A percentile compares a stretch with the other conserved stretches of the same genome.
Conservation (phyloP, 2,888 invertebrate species). For the Leptodirus hochenwartii region DNA sequence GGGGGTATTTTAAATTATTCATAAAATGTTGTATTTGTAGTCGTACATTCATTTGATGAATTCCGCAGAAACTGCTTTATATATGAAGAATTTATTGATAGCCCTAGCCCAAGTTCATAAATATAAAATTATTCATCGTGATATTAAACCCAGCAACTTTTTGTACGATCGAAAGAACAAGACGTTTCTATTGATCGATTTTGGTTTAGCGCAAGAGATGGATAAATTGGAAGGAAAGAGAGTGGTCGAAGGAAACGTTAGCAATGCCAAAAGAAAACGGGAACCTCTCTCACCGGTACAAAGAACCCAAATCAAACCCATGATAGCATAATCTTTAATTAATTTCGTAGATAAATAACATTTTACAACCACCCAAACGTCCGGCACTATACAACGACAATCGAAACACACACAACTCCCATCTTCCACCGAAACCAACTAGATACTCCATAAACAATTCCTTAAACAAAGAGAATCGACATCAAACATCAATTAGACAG, state of each 20-base stretch:
- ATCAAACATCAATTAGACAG: too few species aligned
- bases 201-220: conserved; percentile 59
- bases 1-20: conserved; percentile 2
- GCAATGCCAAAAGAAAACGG: conserved; percentile 8
- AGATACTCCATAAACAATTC: too few species aligned
- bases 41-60: conserved; percentile 58
- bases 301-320: conserved; percentile 6
- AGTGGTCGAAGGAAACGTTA: not conserved
- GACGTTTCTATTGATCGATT: conserved; percentile 67
- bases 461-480: too few species aligned
- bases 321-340: too few species aligned
- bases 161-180: conserved; percentile 55
- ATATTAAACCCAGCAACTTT: conserved; percentile 85
- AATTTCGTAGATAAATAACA: too few species aligned
- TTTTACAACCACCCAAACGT: too few species aligned
- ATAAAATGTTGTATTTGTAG: conserved; percentile 26
- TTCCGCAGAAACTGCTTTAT: conserved; percentile 48
- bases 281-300: conserved; percentile 10
- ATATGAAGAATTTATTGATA: conserved; percentile 62
- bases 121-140: conserved; percentile 72
- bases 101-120: conserved; percentile 68
- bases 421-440: too few species aligned
- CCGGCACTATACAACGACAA: too few species aligned
- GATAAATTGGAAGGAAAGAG: conserved; percentile 5
- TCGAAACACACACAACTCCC: too few species aligned